Percentiles rank a stretch among this genome's conserved stretches.
Evolutionary conservation across 2,888 invertebrate genomes (phyloP).

Genomic region (Dicyrtoma fusca): DNA sequence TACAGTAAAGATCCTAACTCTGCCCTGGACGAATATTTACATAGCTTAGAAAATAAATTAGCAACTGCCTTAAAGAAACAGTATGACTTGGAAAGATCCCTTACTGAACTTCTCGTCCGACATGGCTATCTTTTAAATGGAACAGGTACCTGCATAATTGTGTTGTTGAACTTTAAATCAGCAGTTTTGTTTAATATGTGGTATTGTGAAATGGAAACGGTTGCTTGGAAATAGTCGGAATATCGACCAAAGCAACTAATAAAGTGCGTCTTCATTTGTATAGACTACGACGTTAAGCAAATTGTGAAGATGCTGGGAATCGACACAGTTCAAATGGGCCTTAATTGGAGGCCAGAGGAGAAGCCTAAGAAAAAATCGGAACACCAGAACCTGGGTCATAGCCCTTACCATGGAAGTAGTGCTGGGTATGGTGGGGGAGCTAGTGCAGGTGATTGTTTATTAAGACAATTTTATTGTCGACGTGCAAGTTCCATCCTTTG

Average conservation of each 20-base stretch:
- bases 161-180: neutral
- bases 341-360: constrained; percentile 39
- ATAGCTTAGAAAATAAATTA: constrained; percentile 41
- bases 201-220: neutral
- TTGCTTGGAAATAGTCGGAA: neutral
- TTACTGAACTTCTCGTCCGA: constrained; percentile 51
- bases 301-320: constrained; percentile 53
- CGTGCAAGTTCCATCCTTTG: too few relatives aligned
- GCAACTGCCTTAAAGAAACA: constrained; percentile 42
- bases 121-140: constrained; percentile 52
- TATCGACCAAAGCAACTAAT: neutral
- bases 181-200: neutral
- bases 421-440: too few relatives aligned
- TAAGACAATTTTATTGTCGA: too few relatives aligned
- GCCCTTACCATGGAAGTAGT: too few relatives aligned
- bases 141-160: constrained; percentile 30
- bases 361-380: neutral
- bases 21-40: constrained; percentile 32
- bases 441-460: too few relatives aligned
- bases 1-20: constrained; percentile 42
- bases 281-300: constrained; percentile 53
- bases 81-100: constrained; percentile 47
- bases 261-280: neutral
- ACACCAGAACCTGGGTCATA: too few relatives aligned
- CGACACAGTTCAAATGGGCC: constrained; percentile 43